Evolutionary conservation across 2,888 invertebrate species (phyloP), one percentile per base, ranked within the genome.

Genomic region (Rhagium mordax): DNA sequence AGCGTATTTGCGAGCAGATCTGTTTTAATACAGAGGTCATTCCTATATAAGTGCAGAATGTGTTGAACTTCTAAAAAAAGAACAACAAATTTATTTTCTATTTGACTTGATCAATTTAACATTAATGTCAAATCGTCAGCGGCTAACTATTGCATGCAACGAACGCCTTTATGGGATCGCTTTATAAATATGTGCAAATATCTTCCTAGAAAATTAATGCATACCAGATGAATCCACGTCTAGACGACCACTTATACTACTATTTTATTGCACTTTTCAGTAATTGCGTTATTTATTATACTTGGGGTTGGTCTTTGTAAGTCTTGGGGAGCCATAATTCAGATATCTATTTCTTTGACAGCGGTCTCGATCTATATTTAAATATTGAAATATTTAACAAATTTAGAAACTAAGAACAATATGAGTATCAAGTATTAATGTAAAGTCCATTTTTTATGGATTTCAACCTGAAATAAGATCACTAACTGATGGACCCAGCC

Each of bases 171-270:
- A 18, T 51, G 5, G 4, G 18, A 20, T 20, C 16, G 18, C 47
- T 47, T 21, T 61, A 61, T 41, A 48, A 61, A 61, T 41, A 61
- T 61, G 59, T 33, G 61, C 61, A 47, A 61, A 61, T 61, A 61
- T 47, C 61, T 47, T 61, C 47, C 47, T 41, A 13, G 61, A 61
- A 48, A 61, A 61, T 61, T 61, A 61, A 61, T 61, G 61, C 61
- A 61, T 61, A 61, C 47, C 47, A 61, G 47, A 61, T 61, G 61
- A 61, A 29, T 41, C 47, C 41, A 15, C 15, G 61, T 61, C 61
- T 61, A 61, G 61, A 61, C 61, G 47, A 48, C 61, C 61, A 47
- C 61, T 61, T 61, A 61, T 61, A 61, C 24, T 61, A 41, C 47
- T 41, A 21, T 61, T 61, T 61, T 61, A 61, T 61, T 61, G n/a